These are phyloP conservation scores for Stigmatopora nigra DNA, from an alignment of 2,113 vertebrate species.

Conservation along the genomic window DNA sequence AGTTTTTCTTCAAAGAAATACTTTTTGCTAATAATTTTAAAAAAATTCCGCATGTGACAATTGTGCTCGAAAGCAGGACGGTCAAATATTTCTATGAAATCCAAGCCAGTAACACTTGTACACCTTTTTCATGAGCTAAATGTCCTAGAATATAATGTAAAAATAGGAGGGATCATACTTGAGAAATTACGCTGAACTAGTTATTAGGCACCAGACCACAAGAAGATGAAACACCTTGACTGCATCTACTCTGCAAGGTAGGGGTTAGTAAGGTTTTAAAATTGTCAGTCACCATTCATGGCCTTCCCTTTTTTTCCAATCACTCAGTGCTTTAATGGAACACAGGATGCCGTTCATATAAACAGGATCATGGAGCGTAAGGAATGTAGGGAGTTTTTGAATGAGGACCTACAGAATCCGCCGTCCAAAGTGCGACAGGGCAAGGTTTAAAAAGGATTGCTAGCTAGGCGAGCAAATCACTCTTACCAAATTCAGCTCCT, in stretches of 20 bases:
- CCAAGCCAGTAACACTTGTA: too few species aligned
- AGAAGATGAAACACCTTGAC: background rate
- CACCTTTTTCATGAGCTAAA: too few species aligned
- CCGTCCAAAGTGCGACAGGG: conserved; percentile 15
- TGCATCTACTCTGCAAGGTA: background rate
- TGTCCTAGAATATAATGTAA: too few species aligned
- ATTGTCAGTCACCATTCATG: conserved; percentile 39
- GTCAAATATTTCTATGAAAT: too few species aligned
- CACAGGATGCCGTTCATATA: background rate
- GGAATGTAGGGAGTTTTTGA: conserved; percentile 14
- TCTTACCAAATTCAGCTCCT: conserved; percentile 99
- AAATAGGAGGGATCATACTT: too few species aligned
- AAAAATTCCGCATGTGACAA: too few species aligned
- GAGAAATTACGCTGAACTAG: background rate
- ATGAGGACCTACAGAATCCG: conserved; percentile 32
- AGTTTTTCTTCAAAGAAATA: too few species aligned
- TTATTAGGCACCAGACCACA: conserved; percentile 25
- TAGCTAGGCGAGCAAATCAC: conserved; percentile 35
- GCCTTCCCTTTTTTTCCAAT: conserved; percentile 2
- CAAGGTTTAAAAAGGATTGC: conserved; percentile 30
- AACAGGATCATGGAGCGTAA: background rate
- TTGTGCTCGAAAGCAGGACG: too few species aligned
- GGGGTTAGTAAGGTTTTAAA: conserved; percentile 24
- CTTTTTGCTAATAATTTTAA: too few species aligned
- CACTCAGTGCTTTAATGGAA: background rate